Evolutionary conservation across 2,888 invertebrate genomes (phyloP).

Genomic region (Sarcophaga caerulescens): DNA sequence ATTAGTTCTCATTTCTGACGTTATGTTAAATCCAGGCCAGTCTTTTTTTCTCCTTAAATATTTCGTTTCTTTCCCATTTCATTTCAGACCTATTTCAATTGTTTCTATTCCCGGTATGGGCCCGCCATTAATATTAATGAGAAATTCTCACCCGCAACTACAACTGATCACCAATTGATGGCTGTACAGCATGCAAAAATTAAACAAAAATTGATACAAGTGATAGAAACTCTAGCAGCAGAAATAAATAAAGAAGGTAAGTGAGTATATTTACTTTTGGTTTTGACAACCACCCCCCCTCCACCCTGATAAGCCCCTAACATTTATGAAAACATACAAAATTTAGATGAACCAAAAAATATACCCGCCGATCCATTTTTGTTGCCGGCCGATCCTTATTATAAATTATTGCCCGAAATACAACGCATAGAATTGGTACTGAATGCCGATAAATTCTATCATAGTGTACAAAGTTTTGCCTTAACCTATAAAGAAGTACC

Average conservation of each 20-base stretch:
- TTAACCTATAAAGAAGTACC: slow-evolving; percentile 71
- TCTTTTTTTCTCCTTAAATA: too few species aligned
- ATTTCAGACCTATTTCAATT: slow-evolving; percentile 72
- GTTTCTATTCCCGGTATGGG: slow-evolving; percentile 70
- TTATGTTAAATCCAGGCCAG: too few species aligned
- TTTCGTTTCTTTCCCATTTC: background rate
- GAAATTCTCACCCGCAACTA: slow-evolving; percentile 75
- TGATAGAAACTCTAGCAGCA: slow-evolving; percentile 41
- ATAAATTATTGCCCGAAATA: slow-evolving; percentile 74
- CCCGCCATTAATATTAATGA: slow-evolving; percentile 74
- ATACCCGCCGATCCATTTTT: slow-evolving; percentile 44
- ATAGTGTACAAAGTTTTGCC: slow-evolving; percentile 69
- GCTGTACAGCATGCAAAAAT: slow-evolving; percentile 74
- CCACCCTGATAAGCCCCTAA: background rate
- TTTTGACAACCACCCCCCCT: too few species aligned
- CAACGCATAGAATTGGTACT: slow-evolving; percentile 77
- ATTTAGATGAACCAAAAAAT: background rate
- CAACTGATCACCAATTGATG: slow-evolving; percentile 75
- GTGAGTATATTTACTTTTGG: slow-evolving; percentile 9
- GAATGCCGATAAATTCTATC: slow-evolving; percentile 73
- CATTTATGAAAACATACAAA: background rate
- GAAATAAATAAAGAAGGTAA: slow-evolving; percentile 8
- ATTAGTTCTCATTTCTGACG: too few species aligned
- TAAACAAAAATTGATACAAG: slow-evolving; percentile 71
- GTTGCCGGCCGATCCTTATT: slow-evolving; percentile 61